Evolutionary conservation across 2,888 invertebrate species (phyloP), one percentile per base, ranked within the genome.

Genomic region (Netelia melanura): DNA sequence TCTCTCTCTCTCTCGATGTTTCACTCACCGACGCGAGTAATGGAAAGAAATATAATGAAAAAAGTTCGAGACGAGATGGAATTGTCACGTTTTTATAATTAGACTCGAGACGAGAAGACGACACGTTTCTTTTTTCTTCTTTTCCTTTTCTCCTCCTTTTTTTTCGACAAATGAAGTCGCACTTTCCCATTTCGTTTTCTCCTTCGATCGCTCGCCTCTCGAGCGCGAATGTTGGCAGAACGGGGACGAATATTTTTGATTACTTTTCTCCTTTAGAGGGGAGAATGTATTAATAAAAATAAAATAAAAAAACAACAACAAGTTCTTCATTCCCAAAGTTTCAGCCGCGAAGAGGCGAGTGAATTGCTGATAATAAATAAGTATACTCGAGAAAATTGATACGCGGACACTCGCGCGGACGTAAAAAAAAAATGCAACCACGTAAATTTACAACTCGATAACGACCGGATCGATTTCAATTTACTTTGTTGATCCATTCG

Each of bases 41-140:
- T 44, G 44, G 11, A 58, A 58, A 58, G 38, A 56, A 23, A 23
- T 58, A 44, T 56, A 54, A 30, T 8, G 75, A 14, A 38, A 43
- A 58, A 43, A 43, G 44, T 56, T 56, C n/a, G 30, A 17, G 65
- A 54, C 38, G 67, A 58, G 67, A 77, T 58, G 25, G 11, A 56
- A 77, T 67, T 48, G 67, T 48, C 43, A 67, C 14, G 67, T 14
- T 62, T 75, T 17, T 54, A 58, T 44, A 67, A 67, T 77, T 56
- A 65, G 11, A 25, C 9, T 14, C 76, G 3, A 67, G 23, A 25
- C 52, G 65, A 43, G 30, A 64, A 38, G 54, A 8, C 43, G 30
- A 38, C 21, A 38, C 64, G 54, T 76, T 61, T 23, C 23, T 56
- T 76, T 76, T 76, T 30, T 17, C 21, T 23, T 17, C 8, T 14